A percentile compares a stretch with the other conserved stretches of the same genome.
phyloP scores from a whole-genome alignment of 2,113 vertebrate species.

The Scatophagus argus region DNA sequence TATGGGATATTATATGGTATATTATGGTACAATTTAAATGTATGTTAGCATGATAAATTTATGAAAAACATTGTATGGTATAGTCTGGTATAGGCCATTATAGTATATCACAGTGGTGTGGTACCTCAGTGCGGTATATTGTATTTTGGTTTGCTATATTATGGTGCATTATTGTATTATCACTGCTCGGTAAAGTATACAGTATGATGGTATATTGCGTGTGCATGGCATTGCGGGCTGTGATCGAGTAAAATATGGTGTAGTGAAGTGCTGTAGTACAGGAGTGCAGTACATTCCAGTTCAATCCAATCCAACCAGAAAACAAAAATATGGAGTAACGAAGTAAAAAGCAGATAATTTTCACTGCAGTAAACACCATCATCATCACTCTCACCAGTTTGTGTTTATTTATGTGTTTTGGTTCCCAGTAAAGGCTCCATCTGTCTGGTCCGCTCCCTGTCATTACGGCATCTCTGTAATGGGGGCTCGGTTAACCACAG shows the following conservation, averaged over 20 bases:
- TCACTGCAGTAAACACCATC: background rate
- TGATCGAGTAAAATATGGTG: background rate
- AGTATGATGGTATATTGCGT: background rate
- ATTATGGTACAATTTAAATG: too few relatives aligned
- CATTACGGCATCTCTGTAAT: conserved; percentile 48
- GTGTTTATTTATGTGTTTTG: conserved; percentile 2
- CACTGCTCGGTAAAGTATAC: background rate
- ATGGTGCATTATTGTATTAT: background rate
- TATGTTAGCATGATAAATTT: too few relatives aligned
- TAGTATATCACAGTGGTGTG: background rate
- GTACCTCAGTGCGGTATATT: too few relatives aligned
- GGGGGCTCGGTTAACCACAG: conserved; percentile 42
- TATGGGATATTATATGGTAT: background rate
- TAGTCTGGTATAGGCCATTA: background rate
- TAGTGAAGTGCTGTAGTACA: too few relatives aligned
- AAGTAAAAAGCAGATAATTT: background rate
- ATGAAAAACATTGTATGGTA: too few relatives aligned
- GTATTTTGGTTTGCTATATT: too few relatives aligned
- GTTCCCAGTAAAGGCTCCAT: conserved; percentile 41
- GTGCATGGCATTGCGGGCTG: background rate
- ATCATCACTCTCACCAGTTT: background rate
- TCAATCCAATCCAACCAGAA: background rate
- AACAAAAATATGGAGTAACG: background rate
- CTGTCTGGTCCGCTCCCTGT: conserved; percentile 37
- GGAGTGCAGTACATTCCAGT: too few relatives aligned